Evolutionary conservation across 2,113 vertebrate genomes (phyloP).

Genomic region (Delphinus delphis): DNA sequence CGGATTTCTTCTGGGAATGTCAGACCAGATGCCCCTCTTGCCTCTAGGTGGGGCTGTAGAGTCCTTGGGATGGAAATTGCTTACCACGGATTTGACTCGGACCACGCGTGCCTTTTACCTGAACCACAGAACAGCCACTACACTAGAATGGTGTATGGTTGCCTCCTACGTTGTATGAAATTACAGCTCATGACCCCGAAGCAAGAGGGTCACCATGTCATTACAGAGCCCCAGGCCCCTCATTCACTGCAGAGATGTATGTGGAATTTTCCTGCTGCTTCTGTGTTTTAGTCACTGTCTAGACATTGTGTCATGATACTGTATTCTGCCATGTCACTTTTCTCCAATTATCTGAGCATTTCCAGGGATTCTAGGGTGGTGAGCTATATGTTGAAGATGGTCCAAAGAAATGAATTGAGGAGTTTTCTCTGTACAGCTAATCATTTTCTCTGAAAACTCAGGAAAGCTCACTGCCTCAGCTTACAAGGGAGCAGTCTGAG

Average conservation of each 20-base stretch:
- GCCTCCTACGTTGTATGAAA: neutral
- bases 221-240: neutral
- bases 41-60: neutral
- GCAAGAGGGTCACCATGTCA: neutral
- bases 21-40: neutral
- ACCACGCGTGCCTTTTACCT: neutral
- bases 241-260: neutral
- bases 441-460: conserved; percentile 42
- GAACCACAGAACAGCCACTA: neutral
- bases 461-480: neutral
- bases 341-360: conserved; percentile 44
- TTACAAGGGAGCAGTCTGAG: neutral
- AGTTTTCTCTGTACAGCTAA: neutral
- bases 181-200: neutral
- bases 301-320: neutral
- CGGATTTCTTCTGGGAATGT: neutral
- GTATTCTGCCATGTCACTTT: conserved; percentile 23
- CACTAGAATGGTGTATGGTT: neutral
- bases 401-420: conserved; percentile 31
- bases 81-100: neutral
- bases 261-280: neutral
- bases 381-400: neutral
- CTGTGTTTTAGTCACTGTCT: neutral
- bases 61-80: neutral
- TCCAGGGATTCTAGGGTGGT: neutral